Conservation (phyloP, 2,888 invertebrate genomes). For the Tuberolachnus salignus region DNA sequence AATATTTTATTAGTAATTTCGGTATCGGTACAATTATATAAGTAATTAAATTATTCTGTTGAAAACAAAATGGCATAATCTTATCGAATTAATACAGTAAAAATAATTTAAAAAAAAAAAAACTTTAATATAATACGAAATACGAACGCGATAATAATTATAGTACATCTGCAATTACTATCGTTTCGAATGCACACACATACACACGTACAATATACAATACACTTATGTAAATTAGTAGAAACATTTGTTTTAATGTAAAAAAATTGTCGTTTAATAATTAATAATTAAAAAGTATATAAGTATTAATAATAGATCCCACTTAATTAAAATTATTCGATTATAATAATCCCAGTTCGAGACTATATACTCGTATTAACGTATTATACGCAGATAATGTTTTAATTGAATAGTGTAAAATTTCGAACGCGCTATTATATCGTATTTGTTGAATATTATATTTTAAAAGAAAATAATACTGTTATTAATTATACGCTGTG, state of each 20-base stretch:
- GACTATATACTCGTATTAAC: background rate
- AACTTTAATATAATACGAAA: background rate
- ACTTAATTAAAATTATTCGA: constrained; percentile 12
- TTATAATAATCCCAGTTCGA: background rate
- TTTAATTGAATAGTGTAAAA: constrained; percentile 16
- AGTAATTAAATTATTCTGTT: too few relatives aligned
- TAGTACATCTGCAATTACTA: background rate
- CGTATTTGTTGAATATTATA: background rate
- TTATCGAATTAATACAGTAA: constrained; percentile 26
- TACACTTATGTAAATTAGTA: background rate
- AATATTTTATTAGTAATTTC: too few relatives aligned
- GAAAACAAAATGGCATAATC: constrained; percentile 20
- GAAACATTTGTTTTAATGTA: constrained; percentile 16
- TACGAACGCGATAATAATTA: constrained; percentile 8
- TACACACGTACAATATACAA: too few relatives aligned
- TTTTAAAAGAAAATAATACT: too few relatives aligned
- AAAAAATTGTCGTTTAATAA: background rate
- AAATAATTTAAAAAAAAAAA: background rate
- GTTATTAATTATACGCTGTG: too few relatives aligned
- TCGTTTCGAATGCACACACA: too few relatives aligned
- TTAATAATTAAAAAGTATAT: background rate
- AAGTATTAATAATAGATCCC: background rate
- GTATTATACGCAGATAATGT: constrained; percentile 6
- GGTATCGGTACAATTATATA: too few relatives aligned
- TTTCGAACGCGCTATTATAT: background rate